Conservation (phyloP, 2,888 invertebrate species). For the Eupithecia abbreviata region DNA sequence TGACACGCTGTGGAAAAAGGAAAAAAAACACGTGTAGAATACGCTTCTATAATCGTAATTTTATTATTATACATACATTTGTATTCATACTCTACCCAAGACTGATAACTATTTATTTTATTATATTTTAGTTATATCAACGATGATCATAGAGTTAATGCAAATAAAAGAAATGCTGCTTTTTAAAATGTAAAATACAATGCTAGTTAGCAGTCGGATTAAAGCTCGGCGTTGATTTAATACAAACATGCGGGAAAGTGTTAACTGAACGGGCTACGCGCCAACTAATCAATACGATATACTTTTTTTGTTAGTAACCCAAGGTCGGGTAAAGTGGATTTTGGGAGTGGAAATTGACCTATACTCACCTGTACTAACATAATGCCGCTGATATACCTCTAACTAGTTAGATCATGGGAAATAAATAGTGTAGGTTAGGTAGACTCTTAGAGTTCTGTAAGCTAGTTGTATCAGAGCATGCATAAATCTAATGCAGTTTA, state of each 20-base stretch:
- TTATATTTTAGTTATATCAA: neutral
- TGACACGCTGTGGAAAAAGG: neutral
- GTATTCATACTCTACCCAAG: too few relatives aligned
- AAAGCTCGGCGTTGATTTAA: constrained; percentile 38
- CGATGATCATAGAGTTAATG: neutral
- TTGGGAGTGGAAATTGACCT: constrained; percentile 43
- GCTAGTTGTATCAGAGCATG: neutral
- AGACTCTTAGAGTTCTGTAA: neutral
- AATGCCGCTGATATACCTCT: neutral
- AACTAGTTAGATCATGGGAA: neutral
- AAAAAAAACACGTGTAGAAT: neutral
- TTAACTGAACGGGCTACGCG: constrained; percentile 53
- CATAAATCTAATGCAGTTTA: neutral
- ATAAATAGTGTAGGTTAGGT: neutral
- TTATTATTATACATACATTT: neutral
- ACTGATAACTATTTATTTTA: too few relatives aligned
- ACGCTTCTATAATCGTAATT: neutral
- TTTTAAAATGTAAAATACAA: constrained; percentile 30
- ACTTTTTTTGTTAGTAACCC: constrained; percentile 54
- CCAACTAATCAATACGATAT: constrained; percentile 58
- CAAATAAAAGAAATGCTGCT: neutral
- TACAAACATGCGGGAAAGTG: constrained; percentile 52
- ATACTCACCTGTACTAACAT: constrained; percentile 3
- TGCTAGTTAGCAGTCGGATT: constrained; percentile 7
- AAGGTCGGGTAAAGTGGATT: constrained; percentile 48